A percentile compares a stretch with the other conserved stretches of the same genome.
phyloP scores from a whole-genome alignment of 2,888 invertebrate genomes.

The Eutolmus rufibarbis region DNA sequence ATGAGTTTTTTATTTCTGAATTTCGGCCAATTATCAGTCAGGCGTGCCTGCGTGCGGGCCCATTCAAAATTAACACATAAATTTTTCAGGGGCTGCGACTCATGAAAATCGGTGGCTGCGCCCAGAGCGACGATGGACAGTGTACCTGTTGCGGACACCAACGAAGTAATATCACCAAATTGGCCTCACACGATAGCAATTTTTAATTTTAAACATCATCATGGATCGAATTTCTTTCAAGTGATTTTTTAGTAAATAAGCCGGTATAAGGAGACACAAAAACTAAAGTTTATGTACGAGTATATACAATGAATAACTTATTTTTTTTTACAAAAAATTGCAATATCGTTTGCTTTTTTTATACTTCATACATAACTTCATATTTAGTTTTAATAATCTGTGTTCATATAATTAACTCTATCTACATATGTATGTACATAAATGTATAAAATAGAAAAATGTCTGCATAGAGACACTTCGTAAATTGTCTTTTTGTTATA shows the following conservation, averaged over 20 bases:
- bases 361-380: too few relatives aligned
- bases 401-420: too few relatives aligned
- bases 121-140: background rate
- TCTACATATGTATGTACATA: too few relatives aligned
- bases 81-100: background rate
- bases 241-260: background rate
- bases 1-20: conserved; percentile 2
- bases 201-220: background rate
- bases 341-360: too few relatives aligned
- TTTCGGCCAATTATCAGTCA: background rate
- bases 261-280: too few relatives aligned
- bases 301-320: too few relatives aligned
- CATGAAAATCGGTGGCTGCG: background rate
- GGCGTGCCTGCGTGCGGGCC: background rate
- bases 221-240: background rate
- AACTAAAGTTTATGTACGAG: too few relatives aligned
- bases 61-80: background rate
- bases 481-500: too few relatives aligned
- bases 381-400: too few relatives aligned
- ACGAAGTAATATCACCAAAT: background rate
- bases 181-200: background rate
- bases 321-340: too few relatives aligned
- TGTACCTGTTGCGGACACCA: background rate
- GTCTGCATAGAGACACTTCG: too few relatives aligned
- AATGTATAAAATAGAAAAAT: too few relatives aligned